Base-by-base conservation (phyloP, 2,113 vertebrate genomes). In the Irena cyanogastra region DNA sequence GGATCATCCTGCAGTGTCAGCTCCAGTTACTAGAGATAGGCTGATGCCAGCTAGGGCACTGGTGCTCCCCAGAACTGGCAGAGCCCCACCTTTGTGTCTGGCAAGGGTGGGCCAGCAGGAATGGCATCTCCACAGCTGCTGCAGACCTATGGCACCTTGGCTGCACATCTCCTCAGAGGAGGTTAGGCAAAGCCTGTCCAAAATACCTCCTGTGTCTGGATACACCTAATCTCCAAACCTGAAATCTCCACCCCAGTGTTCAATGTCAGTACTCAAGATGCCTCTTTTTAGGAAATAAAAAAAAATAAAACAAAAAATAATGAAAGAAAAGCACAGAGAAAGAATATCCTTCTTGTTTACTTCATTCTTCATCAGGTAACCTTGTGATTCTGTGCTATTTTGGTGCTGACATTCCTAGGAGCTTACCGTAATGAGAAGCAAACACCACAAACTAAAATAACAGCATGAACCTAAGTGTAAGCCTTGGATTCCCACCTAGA, bases 351-450 rank as follows among this genome's bases (percentile, higher is more conserved):
- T 47, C 78, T 95, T 97, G 92, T 96, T 97, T 96, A 97, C 92
- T 93, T 95, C 74, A 63, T 92, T 92, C 89, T 95, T 89, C 45
- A 12, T 85, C 92, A 95, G 93, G 96, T 97, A 95, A 93, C 94
- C 93, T 96, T 96, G 92, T 96, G 95, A 93, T 96, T 95, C 90
- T 71, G 76, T 91, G 81, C 96, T 97, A 96, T 97, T 97, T 96
- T 96, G 68, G 95, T 85, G 74, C 77, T 10, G 90, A 83, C 94
- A 96, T 97, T 97, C 96, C 94, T 92, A 86, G 85, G 81, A 97
- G 95, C 81, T 95, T 96, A 93, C 94, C 11, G 28, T 94, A 95
- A 92, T 63, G 75, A 97, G 95, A 97, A 93, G 81, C 86, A 96
- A 97, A 95, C 90, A 91, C 87, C 86, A 92, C 91, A 91, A 96